These are phyloP conservation scores for Virgularia gustaviana DNA, from an alignment of 92 coral and sea anemone genomes.

Conservation along the genomic window DNA sequence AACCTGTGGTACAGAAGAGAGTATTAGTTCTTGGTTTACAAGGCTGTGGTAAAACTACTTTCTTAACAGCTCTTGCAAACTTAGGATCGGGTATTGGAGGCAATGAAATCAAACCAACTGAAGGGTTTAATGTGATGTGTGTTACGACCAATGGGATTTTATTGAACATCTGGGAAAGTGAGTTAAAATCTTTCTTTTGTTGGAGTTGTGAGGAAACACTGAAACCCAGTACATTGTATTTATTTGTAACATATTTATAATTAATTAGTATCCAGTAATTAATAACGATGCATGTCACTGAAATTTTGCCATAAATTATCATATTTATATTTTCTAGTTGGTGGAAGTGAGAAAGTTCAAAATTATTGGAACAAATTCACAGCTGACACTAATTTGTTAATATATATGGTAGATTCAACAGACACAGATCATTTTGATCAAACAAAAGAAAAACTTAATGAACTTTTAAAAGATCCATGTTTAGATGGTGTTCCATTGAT, in stretches of 20 bases:
- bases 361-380: conserved; percentile 88
- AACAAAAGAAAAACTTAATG: conserved; percentile 59
- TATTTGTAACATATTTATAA: background rate
- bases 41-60: conserved; percentile 81
- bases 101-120: conserved; percentile 65
- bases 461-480: conserved; percentile 54
- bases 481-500: conserved; percentile 73
- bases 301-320: background rate
- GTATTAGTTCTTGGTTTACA: conserved; percentile 77
- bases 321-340: too few species aligned
- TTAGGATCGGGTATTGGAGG: conserved; percentile 42
- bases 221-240: background rate
- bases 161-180: conserved; percentile 94
- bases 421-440: conserved; percentile 62
- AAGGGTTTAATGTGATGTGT: conserved; percentile 86
- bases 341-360: conserved; percentile 73
- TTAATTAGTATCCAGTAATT: background rate
- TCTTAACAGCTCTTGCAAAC: conserved; percentile 75
- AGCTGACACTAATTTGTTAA: conserved; percentile 57
- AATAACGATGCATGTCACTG: background rate
- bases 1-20: conserved; percentile 56
- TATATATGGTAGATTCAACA: conserved; percentile 72
- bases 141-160: conserved; percentile 72
- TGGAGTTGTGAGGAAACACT: background rate
- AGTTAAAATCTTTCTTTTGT: background rate